Evolutionary conservation across 2,797 vertebrate species (phyloP), one percentile per base, ranked within the genome.

Genomic region (Rhincodon typus): DNA sequence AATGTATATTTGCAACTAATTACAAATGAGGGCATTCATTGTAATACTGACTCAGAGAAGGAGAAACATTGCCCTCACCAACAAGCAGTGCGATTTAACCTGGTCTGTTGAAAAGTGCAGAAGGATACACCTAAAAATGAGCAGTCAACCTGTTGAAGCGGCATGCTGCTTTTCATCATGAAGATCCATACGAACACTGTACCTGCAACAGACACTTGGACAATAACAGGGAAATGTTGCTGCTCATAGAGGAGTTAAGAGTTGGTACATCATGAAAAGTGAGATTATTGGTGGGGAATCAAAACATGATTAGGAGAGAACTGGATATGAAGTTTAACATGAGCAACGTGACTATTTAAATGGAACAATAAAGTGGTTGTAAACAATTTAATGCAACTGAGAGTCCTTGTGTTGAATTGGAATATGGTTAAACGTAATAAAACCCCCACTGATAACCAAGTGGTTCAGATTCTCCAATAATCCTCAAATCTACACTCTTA

Each of bases 351-450:
- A 10, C 8, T 27, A 30, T 2, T 90, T 90, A 90, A 90, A 90
- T 90, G n/a, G 69, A 69, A n/a, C 62, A 93, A 93, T 66, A 69
- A 67, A 69, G 90, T 38, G 66, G 7, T 66, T 66, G 62, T 62
- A 62, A 62, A 62, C 66, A 67, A 67, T 67, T 38, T 93, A 93
- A 93, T 42, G 90, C 62, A 8, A 69, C 62, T 12, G 90, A 42
- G 90, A 69, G 38, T 66, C 82, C 90, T 91, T 93, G 62, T 42
- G 12, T n/a, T 25, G 90, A 93, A 93, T 93, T 93, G 66, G n/a
- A 93, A 69, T 21, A 93, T 66, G 21, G 90, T 69, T 93, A 42
- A 8, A 93, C 21, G 69, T 38, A 69, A 7, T 93, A 42, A 93
- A 93, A 42, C 38, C 38, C n/a, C 90, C n/a, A 93, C 66, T 93